Conservation (phyloP, 2,797 vertebrate genomes). For the Cryptoblepharus egeriae region DNA sequence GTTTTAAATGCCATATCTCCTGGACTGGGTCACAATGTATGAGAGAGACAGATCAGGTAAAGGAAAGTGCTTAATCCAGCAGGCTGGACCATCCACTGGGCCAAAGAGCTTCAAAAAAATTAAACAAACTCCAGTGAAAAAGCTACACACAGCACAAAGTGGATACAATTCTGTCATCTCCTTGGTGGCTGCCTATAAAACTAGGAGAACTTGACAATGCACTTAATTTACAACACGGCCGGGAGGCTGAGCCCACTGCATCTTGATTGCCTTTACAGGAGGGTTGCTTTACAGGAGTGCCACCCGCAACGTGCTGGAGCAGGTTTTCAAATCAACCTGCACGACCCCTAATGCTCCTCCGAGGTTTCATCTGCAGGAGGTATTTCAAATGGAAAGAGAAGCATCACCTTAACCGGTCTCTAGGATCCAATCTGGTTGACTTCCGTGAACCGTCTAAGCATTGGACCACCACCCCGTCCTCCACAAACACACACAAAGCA, state of each 20-base stretch:
- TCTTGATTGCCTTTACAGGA: conserved; percentile 6
- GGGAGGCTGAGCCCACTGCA: neutral
- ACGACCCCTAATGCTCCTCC: neutral
- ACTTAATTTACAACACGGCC: conserved; percentile 11
- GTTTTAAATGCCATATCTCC: neutral
- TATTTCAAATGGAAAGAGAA: conserved; percentile 6
- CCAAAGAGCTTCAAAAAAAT: neutral
- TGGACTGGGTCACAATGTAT: neutral
- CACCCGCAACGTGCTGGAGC: neutral
- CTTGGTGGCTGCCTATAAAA: conserved; percentile 21
- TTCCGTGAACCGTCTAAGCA: neutral
- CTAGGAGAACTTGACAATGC: neutral
- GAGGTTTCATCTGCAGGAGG: conserved; percentile 20
- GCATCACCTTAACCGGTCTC: neutral
- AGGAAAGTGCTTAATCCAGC: neutral
- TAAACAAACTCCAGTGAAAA: neutral
- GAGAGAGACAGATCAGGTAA: neutral
- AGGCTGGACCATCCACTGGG: neutral
- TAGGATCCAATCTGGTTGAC: neutral
- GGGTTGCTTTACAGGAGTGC: conserved; percentile 7
- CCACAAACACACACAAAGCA: neutral
- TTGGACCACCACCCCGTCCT: neutral
- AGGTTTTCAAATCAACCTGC: conserved; percentile 25
- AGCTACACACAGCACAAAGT: neutral
- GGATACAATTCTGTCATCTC: neutral